Evolutionary conservation across 1,140 invertebrate species (phyloP).

Genomic region (Leucophenga varia): DNA sequence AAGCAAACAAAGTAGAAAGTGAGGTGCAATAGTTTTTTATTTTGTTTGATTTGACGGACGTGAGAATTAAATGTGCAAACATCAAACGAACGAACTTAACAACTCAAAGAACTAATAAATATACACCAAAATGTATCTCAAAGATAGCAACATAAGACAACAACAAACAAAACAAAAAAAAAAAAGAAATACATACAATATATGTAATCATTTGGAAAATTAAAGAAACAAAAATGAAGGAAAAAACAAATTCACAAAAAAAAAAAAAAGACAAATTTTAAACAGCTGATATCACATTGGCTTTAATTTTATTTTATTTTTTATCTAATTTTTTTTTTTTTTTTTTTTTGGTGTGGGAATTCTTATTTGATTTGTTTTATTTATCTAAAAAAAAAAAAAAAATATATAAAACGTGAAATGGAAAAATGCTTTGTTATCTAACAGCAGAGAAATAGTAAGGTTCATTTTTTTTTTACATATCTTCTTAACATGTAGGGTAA

Average conservation of each 20-base stretch:
- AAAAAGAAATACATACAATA: slow-evolving; percentile 10
- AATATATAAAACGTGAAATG: neutral
- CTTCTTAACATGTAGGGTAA: too few relatives aligned
- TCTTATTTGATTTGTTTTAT: slow-evolving; percentile 19
- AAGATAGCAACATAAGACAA: too few relatives aligned
- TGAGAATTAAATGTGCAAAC: slow-evolving; percentile 48
- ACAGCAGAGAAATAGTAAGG: too few relatives aligned
- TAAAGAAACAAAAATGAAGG: neutral
- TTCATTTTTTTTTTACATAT: too few relatives aligned
- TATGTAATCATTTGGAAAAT: too few relatives aligned
- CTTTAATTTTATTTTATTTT: slow-evolving; percentile 8
- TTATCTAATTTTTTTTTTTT: too few relatives aligned
- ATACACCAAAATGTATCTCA: neutral
- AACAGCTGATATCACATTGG: slow-evolving; percentile 39
- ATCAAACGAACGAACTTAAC: too few relatives aligned
- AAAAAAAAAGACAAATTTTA: slow-evolving; percentile 24
- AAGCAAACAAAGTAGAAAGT: too few relatives aligned
- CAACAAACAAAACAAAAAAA: neutral
- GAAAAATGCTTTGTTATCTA: slow-evolving; percentile 3
- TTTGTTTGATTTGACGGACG: slow-evolving; percentile 37
- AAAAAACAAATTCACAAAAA: neutral
- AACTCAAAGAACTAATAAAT: slow-evolving; percentile 13
- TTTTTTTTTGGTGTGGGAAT: slow-evolving; percentile 20
- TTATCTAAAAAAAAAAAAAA: neutral
- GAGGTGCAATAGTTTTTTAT: too few relatives aligned